These are phyloP conservation scores for Calliopsis andreniformis DNA, from an alignment of 1,140 invertebrate species.

Conservation along the genomic window DNA sequence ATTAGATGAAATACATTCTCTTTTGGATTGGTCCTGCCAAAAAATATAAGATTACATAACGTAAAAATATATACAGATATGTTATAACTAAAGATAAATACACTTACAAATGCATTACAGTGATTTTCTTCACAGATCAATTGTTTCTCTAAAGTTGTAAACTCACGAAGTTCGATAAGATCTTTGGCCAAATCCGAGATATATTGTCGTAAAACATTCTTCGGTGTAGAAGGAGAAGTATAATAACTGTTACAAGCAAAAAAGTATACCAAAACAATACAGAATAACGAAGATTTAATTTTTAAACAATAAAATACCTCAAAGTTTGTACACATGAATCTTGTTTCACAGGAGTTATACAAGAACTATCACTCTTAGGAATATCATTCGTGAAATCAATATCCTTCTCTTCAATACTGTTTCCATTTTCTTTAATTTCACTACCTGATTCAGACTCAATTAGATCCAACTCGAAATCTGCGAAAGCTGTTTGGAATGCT, in stretches of 20 bases:
- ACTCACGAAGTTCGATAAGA: conserved; percentile 44
- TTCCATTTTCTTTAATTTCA: conserved; percentile 8
- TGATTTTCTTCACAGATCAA: conserved; percentile 21
- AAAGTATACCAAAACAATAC: background rate
- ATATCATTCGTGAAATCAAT: conserved; percentile 10
- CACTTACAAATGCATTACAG: conserved; percentile 3
- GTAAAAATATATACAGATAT: background rate
- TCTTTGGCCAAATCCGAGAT: conserved; percentile 20
- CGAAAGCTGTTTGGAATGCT: conserved; percentile 60
- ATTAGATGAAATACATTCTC: background rate
- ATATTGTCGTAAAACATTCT: conserved; percentile 25
- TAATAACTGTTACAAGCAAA: conserved; percentile 9
- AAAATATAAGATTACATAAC: background rate
- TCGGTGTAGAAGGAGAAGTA: conserved; percentile 36
- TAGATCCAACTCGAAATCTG: conserved; percentile 66
- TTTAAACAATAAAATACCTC: conserved; percentile 35
- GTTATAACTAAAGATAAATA: background rate
- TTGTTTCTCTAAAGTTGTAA: conserved; percentile 58
- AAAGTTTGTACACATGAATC: conserved; percentile 19
- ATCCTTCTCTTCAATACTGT: conserved; percentile 8
- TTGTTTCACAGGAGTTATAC: conserved; percentile 7
- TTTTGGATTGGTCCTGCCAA: background rate
- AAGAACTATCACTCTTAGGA: background rate
- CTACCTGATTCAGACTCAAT: conserved; percentile 33
- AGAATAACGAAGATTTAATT: background rate